A percentile compares a stretch with the other conserved stretches of the same genome.
These are phyloP conservation scores for western clawed frog (Xenopus tropicalis) DNA, from an alignment of 2,113 vertebrate species.

Conservation along the genomic window DNA sequence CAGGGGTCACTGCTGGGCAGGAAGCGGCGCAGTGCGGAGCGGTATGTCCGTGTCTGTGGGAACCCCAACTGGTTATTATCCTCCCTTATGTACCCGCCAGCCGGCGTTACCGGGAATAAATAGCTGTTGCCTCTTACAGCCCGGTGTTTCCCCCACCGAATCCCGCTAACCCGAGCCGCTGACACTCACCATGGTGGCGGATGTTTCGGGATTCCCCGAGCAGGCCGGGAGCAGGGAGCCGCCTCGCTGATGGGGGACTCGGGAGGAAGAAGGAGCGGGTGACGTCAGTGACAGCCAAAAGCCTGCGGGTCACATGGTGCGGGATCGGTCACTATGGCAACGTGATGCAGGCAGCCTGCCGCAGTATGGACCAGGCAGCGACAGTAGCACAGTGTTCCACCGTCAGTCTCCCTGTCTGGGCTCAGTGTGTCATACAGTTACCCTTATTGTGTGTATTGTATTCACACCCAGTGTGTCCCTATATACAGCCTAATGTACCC, in stretches of 20 bases:
- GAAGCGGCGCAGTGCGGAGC: no score
- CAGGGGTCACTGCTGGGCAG: no score
- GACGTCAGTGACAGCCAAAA: not conserved
- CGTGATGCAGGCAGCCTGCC: slow-evolving; percentile 14
- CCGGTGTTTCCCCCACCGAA: not conserved
- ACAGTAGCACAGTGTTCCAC: no score
- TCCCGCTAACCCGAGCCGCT: not conserved
- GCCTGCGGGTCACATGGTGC: not conserved
- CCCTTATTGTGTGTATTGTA: no score
- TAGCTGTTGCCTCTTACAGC: no score
- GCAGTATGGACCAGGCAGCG: not conserved
- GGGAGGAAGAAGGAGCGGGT: not conserved
- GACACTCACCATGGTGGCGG: slow-evolving; percentile 38
- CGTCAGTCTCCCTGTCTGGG: no score
- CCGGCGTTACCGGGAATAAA: not conserved
- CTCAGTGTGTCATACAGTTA: no score
- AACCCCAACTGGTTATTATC: not conserved
- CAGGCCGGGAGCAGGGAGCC: slow-evolving; percentile 9
- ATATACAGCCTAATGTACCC: no score
- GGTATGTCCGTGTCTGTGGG: slow-evolving; percentile 5
- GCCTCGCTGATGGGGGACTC: slow-evolving; percentile 33
- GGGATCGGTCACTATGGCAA: not conserved
- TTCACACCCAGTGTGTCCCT: no score
- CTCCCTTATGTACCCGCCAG: not conserved
- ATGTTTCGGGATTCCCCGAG: not conserved